Percentiles rank a stretch among this genome's conserved stretches.
Evolutionary conservation across 2,888 invertebrate species (phyloP).

Genomic region (Acleris emargana): DNA sequence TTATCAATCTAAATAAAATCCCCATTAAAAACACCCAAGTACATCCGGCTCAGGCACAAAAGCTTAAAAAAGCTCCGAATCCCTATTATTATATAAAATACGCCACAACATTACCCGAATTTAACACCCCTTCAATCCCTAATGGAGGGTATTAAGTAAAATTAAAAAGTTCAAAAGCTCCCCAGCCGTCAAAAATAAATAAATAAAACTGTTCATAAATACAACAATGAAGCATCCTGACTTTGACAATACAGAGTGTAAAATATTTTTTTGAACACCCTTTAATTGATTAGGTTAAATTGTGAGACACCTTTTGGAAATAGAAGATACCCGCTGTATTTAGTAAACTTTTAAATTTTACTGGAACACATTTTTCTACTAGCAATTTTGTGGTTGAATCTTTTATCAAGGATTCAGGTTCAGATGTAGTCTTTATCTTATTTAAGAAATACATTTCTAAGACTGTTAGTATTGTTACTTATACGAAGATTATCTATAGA

Average conservation of each 20-base stretch:
- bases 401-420: too few relatives aligned
- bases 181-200: slow-evolving; percentile 48
- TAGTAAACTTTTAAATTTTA: too few relatives aligned
- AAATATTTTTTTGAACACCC: slow-evolving; percentile 11
- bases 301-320: slow-evolving; percentile 5
- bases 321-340: too few relatives aligned
- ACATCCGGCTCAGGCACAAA: slow-evolving; percentile 46
- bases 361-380: too few relatives aligned
- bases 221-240: slow-evolving; percentile 32
- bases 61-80: slow-evolving; percentile 40
- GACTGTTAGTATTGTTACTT: too few relatives aligned
- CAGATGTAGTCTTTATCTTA: too few relatives aligned
- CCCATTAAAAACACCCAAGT: slow-evolving; percentile 39
- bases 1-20: background rate
- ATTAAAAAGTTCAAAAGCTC: slow-evolving; percentile 48
- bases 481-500: too few relatives aligned
- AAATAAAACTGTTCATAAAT: slow-evolving; percentile 41
- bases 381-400: too few relatives aligned
- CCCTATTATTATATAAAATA: slow-evolving; percentile 40
- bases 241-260: slow-evolving; percentile 19
- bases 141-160: slow-evolving; percentile 44
- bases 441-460: too few relatives aligned
- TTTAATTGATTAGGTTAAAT: slow-evolving; percentile 30
- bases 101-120: slow-evolving; percentile 47
- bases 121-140: slow-evolving; percentile 47